Base-by-base conservation (phyloP, 2,797 vertebrate species). In the Miichthys miiuy region DNA sequence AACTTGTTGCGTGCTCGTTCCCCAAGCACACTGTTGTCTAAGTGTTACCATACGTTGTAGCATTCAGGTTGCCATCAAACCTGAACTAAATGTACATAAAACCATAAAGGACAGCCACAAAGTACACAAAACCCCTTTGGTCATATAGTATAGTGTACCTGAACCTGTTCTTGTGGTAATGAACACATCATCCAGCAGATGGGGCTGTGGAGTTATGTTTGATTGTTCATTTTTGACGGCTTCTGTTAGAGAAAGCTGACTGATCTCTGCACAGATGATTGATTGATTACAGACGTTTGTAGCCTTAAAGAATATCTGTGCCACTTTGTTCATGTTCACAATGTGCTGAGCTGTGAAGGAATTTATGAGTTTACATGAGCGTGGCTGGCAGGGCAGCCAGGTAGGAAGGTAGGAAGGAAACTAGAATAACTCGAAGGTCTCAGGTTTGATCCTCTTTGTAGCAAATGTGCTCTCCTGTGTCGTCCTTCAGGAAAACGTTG, bases 101-200 rank as follows among this genome's bases (percentile, higher is more conserved):
- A 58, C 17, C 18, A 50, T 11, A 11, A 46, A 38, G 23, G 52
- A n/a, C 5, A 52, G 7, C 9, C 27, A 1, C 11, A 30, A 14
- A 14, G 5, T 5, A 30, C 13, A 48, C 18, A 51, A 6, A 38
- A 20, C 2, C 12, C 18, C 18, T 23, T 27, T 20, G 13, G 1
- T 16, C 21, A 23, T 11, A 8, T 3, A 17, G 18, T 6, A 5
- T 5, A 10, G 48, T 44, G 9, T 1, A 41, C 44, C 25, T 74
- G 57, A 42, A 56, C n/a, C 21, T 56, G 1, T 58, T 2, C 17
- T 21, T 63, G 44, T 50, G 51, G 72, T 73, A 41, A 34, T 72
- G 12, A 25, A 0, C 0, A 14, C 1, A 61, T 3, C 4, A 2
- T 78, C 91, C 93, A 93, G 87, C 77, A 93, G 93, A 83, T 79